Conservation (phyloP, 2,113 vertebrate genomes). For the Zootoca vivipara region DNA sequence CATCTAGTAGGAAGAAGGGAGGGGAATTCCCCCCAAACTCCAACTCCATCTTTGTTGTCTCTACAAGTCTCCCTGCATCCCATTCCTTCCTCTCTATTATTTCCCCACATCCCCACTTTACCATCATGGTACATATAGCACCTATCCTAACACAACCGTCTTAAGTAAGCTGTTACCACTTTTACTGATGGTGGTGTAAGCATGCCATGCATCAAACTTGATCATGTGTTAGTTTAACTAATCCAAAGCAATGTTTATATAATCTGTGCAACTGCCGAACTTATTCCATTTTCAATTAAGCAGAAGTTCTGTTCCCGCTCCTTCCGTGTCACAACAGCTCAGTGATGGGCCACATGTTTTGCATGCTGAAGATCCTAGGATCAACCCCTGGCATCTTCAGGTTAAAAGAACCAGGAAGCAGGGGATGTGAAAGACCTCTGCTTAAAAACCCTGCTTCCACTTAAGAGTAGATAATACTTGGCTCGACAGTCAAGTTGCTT, state of each 20-base stretch:
- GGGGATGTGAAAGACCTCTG: background rate
- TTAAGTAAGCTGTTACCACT: background rate
- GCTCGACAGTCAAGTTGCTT: too few species aligned
- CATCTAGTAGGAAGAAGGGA: background rate
- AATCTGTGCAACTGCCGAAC: background rate
- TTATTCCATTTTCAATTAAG: background rate
- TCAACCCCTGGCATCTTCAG: background rate
- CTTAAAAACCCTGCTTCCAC: background rate
- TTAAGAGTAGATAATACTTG: background rate
- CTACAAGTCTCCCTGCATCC: background rate
- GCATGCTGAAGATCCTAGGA: background rate
- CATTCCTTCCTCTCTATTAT: background rate
- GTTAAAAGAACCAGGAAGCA: background rate
- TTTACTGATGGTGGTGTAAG: background rate
- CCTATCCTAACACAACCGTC: background rate
- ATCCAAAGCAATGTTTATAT: background rate
- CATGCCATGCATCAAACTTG: background rate
- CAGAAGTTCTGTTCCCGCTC: background rate
- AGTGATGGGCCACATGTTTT: background rate
- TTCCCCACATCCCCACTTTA: background rate
- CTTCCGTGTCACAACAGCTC: background rate
- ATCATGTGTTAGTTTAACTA: background rate
- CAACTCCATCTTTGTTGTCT: background rate
- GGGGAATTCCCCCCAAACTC: background rate
- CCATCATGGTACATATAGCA: background rate